phyloP scores from a whole-genome alignment of 2,888 invertebrate species.

The Mycalesis mineus region DNA sequence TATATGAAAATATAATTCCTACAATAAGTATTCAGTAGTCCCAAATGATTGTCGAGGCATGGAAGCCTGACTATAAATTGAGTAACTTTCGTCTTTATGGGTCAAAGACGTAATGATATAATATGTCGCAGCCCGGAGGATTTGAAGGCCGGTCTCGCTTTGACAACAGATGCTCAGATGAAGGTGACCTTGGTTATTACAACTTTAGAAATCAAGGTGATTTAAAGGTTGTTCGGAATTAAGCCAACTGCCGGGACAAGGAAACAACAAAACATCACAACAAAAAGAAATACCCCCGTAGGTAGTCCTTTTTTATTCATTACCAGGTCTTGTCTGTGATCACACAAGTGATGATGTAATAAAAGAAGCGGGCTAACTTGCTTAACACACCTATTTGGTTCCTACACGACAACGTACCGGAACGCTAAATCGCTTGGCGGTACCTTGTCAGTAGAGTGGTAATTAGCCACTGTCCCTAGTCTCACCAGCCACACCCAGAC shows the following conservation, averaged over 20 bases:
- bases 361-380: too few relatives aligned
- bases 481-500: too few relatives aligned
- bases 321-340: too few relatives aligned
- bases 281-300: too few relatives aligned
- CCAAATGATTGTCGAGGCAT: not conserved
- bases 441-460: too few relatives aligned
- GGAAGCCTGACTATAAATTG: slow-evolving; percentile 22
- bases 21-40: not conserved
- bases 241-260: not conserved
- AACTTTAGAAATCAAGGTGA: not conserved
- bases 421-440: too few relatives aligned
- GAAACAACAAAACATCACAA: too few relatives aligned
- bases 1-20: not conserved
- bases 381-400: too few relatives aligned
- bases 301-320: too few relatives aligned
- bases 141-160: not conserved
- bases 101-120: slow-evolving; percentile 16
- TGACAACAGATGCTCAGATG: not conserved
- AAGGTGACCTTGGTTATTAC: not conserved
- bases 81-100: slow-evolving; percentile 24
- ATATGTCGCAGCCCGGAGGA: not conserved
- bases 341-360: too few relatives aligned
- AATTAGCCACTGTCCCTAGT: too few relatives aligned
- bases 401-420: too few relatives aligned
- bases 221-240: not conserved